Base-by-base conservation (phyloP, 2,113 vertebrate species). In the Planiliza haematocheilus region DNA sequence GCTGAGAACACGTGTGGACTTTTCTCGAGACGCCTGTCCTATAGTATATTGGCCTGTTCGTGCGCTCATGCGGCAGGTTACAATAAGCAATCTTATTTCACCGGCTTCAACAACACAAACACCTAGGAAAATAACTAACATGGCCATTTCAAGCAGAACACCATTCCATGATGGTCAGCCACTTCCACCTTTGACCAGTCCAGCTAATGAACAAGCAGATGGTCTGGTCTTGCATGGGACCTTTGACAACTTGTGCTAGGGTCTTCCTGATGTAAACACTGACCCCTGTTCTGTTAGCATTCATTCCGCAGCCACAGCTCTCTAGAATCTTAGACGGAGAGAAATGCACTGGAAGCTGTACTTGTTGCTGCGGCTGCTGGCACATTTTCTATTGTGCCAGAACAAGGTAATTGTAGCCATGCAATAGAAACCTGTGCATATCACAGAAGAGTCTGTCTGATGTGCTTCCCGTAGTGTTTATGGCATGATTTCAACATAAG, bases 181-280 rank as follows among this genome's bases (percentile, higher is more conserved):
- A 48, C 43, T 30, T 68, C 57, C 24, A 52, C 49, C 69, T 63
- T 73, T 39, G 39, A 55, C 48, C 48, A 49, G 8, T 45, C 34
- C 21, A 50, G 46, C 37, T 59, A 56, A 60, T 69, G 56, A 60
- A 50, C 17, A 61, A 46, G 59, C 36, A 65, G 6, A 38, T 59
- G 13, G 48, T 51, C 12, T n/a, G 8, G 38, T 46, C 13, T n/a
- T 37, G 10, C 6, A 1, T 14, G 42, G 60, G 14, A 41, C 14
- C 16, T 66, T 21, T 49, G 7, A 48, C 38, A 41, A 70, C 60
- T n/a, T 34, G 21, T 43, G 24, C 30, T 46, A 37, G 39, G 3
- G 10, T 36, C 18, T 18, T 37, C 17, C 12, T 17, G 9, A 17
- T 57, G 45, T 37, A 64, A 77, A 51, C 39, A 64, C 34, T 53